phyloP scores from a whole-genome alignment of 2,113 vertebrate species.

The Thamnophis sirtalis region DNA sequence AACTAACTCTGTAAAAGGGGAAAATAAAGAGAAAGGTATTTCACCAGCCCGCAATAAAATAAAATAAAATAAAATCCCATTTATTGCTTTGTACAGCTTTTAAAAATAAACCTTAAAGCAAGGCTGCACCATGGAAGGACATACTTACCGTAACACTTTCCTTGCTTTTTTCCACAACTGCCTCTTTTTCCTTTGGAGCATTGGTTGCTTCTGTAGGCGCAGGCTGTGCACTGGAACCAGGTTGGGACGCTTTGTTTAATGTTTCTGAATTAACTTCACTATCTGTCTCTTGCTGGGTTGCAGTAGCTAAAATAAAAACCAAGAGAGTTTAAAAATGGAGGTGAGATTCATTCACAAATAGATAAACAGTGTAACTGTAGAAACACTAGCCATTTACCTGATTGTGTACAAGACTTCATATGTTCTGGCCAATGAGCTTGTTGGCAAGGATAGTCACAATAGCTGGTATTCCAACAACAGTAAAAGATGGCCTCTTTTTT shows the following conservation, averaged over 20 bases:
- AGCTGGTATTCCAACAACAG: slow-evolving; percentile 98
- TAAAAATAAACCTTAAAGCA: background rate
- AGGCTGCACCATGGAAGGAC: slow-evolving; percentile 21
- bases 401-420: slow-evolving; percentile 98
- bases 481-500: slow-evolving; percentile 98
- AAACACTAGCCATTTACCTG: slow-evolving; percentile 71
- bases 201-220: slow-evolving; percentile 70
- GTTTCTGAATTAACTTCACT: slow-evolving; percentile 78
- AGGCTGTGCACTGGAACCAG: slow-evolving; percentile 74
- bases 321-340: slow-evolving; percentile 17
- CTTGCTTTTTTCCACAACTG: slow-evolving; percentile 83
- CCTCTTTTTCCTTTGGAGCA: slow-evolving; percentile 82
- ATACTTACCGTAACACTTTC: slow-evolving; percentile 79
- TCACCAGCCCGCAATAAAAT: slow-evolving; percentile 8
- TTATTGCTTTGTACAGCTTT: background rate
- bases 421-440: slow-evolving; percentile 98
- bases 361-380: background rate
- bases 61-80: slow-evolving; percentile 11
- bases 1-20: slow-evolving; percentile 12
- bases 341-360: background rate
- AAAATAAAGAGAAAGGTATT: slow-evolving; percentile 7
- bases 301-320: slow-evolving; percentile 76
- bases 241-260: slow-evolving; percentile 77
- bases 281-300: slow-evolving; percentile 90
- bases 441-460: slow-evolving; percentile 97